A percentile compares a stretch with the other conserved stretches of the same genome.
phyloP scores from a whole-genome alignment of 2,888 invertebrate genomes.

The Epistrophella euchroma region DNA sequence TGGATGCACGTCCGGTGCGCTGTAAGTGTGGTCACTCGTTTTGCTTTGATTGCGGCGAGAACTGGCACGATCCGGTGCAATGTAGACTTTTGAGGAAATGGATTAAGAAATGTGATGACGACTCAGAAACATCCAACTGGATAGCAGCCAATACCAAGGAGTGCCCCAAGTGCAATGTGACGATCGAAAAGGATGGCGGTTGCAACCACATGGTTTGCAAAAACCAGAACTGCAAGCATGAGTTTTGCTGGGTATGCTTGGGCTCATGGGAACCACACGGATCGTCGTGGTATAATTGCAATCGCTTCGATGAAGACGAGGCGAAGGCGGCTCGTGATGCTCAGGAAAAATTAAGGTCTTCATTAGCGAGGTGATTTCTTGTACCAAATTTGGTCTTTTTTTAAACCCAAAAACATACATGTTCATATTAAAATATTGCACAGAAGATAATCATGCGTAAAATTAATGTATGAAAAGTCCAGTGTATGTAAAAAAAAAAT shows the following conservation, averaged over 20 bases:
- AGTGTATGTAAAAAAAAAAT: too few species aligned
- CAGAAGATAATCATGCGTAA: too few species aligned
- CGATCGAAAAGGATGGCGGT: slow-evolving; percentile 98
- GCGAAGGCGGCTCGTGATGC: slow-evolving; percentile 98
- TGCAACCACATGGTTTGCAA: slow-evolving; percentile 99
- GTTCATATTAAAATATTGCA: too few species aligned
- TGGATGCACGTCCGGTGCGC: slow-evolving; percentile 95
- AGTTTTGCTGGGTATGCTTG: slow-evolving; percentile 99
- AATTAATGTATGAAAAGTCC: too few species aligned
- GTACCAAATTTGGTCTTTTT: background rate
- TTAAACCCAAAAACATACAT: background rate
- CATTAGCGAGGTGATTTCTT: slow-evolving; percentile 92
- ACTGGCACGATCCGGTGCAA: slow-evolving; percentile 99
- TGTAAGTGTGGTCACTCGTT: slow-evolving; percentile 97
- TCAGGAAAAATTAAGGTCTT: slow-evolving; percentile 96
- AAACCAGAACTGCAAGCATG: slow-evolving; percentile 98
- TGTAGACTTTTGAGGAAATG: slow-evolving; percentile 96
- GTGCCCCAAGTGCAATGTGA: slow-evolving; percentile 98
- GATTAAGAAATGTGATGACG: slow-evolving; percentile 99
- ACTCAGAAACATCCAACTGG: slow-evolving; percentile 99
- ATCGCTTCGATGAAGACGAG: slow-evolving; percentile 98
- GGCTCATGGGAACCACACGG: slow-evolving; percentile 99
- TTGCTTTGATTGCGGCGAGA: slow-evolving; percentile 98
- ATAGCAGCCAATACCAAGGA: slow-evolving; percentile 99
- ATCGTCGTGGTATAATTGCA: slow-evolving; percentile 99